These are phyloP conservation scores for Cryptoblepharus egeriae DNA, from an alignment of 2,797 vertebrate species.

Conservation along the genomic window DNA sequence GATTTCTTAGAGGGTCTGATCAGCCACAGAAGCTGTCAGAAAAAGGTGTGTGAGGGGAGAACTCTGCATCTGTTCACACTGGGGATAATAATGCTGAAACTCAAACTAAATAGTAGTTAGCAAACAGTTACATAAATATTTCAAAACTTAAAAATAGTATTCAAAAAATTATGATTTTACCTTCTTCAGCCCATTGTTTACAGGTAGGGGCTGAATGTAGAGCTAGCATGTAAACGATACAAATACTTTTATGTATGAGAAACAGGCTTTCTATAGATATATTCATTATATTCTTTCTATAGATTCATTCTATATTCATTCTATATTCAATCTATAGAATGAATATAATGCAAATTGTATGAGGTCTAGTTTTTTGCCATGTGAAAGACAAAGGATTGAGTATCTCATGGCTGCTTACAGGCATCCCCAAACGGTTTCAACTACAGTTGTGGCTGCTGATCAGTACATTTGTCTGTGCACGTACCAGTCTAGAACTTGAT, in stretches of 20 bases:
- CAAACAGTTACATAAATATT: background rate
- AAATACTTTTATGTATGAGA: background rate
- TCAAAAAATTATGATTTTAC: too few relatives aligned
- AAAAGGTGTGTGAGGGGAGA: background rate
- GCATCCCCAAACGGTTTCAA: background rate
- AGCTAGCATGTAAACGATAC: too few relatives aligned
- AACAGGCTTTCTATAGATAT: background rate
- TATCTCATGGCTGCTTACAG: background rate
- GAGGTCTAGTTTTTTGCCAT: background rate
- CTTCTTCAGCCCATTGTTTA: too few relatives aligned
- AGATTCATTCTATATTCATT: too few relatives aligned
- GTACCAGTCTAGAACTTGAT: slow-evolving; percentile 19
- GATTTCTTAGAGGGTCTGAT: background rate
- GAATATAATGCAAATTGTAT: background rate
- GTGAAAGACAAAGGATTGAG: background rate
- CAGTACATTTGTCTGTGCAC: background rate
- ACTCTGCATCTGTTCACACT: background rate
- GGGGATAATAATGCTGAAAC: background rate
- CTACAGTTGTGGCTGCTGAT: background rate
- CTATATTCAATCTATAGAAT: too few relatives aligned
- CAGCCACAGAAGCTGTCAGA: too few relatives aligned
- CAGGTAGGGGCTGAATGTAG: too few relatives aligned
- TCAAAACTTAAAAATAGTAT: background rate
- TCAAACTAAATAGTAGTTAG: background rate
- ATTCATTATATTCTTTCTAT: too few relatives aligned